Evolutionary conservation across 2,888 invertebrate genomes (phyloP).

Genomic region (Heliconius erato): DNA sequence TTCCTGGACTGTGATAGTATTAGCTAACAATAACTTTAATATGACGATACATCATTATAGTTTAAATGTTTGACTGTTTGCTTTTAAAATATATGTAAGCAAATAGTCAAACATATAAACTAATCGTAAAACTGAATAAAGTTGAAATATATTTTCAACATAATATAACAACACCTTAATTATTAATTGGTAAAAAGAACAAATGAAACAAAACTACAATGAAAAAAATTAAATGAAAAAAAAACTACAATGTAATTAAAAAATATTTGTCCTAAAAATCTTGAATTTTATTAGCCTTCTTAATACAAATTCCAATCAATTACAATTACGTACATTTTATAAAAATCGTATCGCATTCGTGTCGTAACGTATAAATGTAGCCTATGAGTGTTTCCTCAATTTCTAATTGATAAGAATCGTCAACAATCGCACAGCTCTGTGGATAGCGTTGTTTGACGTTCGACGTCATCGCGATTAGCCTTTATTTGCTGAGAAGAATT

Average conservation of each 20-base stretch:
- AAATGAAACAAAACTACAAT: too few species aligned
- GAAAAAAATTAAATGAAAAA: too few species aligned
- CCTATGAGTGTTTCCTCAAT: slow-evolving; percentile 42
- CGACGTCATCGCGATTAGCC: slow-evolving; percentile 47
- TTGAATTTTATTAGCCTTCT: background rate
- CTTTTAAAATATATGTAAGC: too few species aligned
- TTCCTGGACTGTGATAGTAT: slow-evolving; percentile 11
- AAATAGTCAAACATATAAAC: too few species aligned
- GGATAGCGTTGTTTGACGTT: slow-evolving; percentile 41
- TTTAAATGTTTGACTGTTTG: background rate
- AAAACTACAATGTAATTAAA: background rate
- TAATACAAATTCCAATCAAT: background rate
- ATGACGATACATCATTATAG: background rate
- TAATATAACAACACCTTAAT: too few species aligned
- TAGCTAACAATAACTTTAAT: background rate
- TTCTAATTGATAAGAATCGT: slow-evolving; percentile 48
- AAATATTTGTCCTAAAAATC: background rate
- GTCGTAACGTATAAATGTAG: slow-evolving; percentile 5
- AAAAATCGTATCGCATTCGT: background rate
- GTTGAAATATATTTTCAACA: too few species aligned
- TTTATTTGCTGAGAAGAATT: slow-evolving; percentile 45
- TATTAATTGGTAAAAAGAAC: too few species aligned
- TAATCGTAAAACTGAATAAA: too few species aligned
- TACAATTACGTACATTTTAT: background rate
- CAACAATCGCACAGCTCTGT: slow-evolving; percentile 41